A percentile compares a stretch with the other conserved stretches of the same genome.
Conservation (phyloP, 1,140 invertebrate genomes). For the Megalopta genalis region DNA sequence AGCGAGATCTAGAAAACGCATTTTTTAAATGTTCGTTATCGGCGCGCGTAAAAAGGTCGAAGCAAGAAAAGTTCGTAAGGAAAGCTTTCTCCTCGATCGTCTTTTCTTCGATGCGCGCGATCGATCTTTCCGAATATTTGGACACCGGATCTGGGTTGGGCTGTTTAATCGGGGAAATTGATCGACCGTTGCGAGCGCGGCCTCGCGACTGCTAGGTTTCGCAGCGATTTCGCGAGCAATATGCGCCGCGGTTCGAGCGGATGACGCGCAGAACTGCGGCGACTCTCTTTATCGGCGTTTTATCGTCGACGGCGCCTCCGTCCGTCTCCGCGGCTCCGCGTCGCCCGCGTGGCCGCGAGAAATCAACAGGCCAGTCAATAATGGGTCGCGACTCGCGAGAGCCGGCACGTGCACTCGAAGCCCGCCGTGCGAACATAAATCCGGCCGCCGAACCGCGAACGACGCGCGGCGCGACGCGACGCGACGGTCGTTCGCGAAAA, state of each 20-base stretch:
- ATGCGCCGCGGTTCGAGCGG: neutral
- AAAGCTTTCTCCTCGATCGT: too few relatives aligned
- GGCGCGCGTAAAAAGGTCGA: too few relatives aligned
- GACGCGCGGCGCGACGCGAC: too few relatives aligned
- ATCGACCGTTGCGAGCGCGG: too few relatives aligned
- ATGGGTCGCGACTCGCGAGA: neutral
- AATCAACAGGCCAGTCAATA: constrained; percentile 2
- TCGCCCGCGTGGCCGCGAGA: neutral
- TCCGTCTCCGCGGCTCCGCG: neutral
- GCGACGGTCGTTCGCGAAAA: too few relatives aligned
- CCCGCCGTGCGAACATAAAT: neutral
- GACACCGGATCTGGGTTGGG: too few relatives aligned
- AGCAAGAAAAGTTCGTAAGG: too few relatives aligned
- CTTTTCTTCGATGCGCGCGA: too few relatives aligned
- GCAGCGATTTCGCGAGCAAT: neutral
- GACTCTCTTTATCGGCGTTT: constrained; percentile 19
- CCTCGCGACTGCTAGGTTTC: neutral
- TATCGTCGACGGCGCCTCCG: neutral
- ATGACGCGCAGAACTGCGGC: neutral
- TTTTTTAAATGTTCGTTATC: too few relatives aligned
- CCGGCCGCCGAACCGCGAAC: neutral
- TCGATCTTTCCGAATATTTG: too few relatives aligned
- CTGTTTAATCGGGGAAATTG: too few relatives aligned
- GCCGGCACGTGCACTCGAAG: neutral
- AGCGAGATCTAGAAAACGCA: too few relatives aligned